These are phyloP conservation scores for Notodromas monacha DNA, from an alignment of 2,888 invertebrate genomes.

Conservation along the genomic window DNA sequence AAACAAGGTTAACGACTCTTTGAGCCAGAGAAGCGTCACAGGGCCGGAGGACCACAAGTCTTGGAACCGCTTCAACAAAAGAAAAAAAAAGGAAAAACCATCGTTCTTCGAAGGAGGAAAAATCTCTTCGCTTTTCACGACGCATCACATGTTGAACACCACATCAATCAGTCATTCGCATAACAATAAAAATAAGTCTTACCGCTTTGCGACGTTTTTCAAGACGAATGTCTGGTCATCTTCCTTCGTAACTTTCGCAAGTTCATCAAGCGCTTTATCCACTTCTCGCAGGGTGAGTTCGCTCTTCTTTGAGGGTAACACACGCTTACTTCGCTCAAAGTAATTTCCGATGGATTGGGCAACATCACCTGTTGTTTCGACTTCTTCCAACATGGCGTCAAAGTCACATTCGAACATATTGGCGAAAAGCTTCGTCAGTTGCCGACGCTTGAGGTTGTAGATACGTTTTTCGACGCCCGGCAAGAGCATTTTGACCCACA, in stretches of 20 bases:
- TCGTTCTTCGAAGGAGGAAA: no score
- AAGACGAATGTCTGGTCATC: conserved; percentile 52
- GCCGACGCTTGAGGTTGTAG: conserved; percentile 72
- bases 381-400: conserved; percentile 46
- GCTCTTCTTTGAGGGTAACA: conserved; percentile 29
- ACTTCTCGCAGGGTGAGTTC: conserved; percentile 32
- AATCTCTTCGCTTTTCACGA: no score
- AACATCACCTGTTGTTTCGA: conserved; percentile 65
- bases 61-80: no score
- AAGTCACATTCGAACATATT: conserved; percentile 36
- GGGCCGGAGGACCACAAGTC: no score
- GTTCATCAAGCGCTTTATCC: conserved; percentile 34
- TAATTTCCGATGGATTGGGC: conserved; percentile 49
- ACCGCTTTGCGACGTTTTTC: conserved; percentile 27
- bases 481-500: conserved; percentile 49
- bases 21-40: no score
- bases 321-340: conserved; percentile 27
- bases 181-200: conserved; percentile 9
- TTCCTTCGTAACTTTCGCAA: conserved; percentile 45
- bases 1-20: no score
- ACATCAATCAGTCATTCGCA: no score
- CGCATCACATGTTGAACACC: no score
- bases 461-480: conserved; percentile 49
- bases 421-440: conserved; percentile 55
- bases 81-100: no score